phyloP scores from a whole-genome alignment of 2,888 invertebrate species.

The Reticulitermes lucifugus region DNA sequence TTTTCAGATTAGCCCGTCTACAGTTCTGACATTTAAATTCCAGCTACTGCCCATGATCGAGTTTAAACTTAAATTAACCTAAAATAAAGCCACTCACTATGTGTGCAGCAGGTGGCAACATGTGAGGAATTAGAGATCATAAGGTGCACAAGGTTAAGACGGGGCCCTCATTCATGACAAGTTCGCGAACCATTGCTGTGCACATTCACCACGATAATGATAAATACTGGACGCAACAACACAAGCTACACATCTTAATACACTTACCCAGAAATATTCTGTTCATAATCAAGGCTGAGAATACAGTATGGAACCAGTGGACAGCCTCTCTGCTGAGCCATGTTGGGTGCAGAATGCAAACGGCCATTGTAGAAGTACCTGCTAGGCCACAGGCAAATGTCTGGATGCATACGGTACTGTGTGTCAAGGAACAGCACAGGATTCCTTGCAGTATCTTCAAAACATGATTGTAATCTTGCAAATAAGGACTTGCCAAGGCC shows the following conservation, averaged over 20 bases:
- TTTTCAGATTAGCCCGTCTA: too few relatives aligned
- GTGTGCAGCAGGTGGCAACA: too few relatives aligned
- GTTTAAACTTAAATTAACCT: too few relatives aligned
- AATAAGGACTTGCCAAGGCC: conserved; percentile 83
- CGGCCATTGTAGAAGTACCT: conserved; percentile 74
- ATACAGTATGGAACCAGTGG: conserved; percentile 71
- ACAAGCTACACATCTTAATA: neutral
- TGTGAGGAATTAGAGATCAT: too few relatives aligned
- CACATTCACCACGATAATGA: too few relatives aligned
- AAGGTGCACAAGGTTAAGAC: too few relatives aligned
- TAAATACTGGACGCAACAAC: too few relatives aligned
- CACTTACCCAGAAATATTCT: conserved; percentile 54
- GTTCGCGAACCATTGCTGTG: too few relatives aligned
- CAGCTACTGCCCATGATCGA: too few relatives aligned
- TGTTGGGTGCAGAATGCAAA: conserved; percentile 61
- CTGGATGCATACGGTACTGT: conserved; percentile 90
- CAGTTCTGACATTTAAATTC: too few relatives aligned
- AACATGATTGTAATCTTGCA: conserved; percentile 74
- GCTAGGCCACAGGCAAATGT: conserved; percentile 85
- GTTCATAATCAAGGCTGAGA: conserved; percentile 67
- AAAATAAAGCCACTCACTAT: too few relatives aligned
- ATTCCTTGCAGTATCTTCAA: conserved; percentile 63
- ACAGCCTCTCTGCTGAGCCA: conserved; percentile 57
- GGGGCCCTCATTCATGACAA: too few relatives aligned
- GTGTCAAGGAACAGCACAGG: conserved; percentile 70